These are phyloP conservation scores for Halyomorpha halys DNA, from an alignment of 1,140 invertebrate genomes.

Conservation along the genomic window DNA sequence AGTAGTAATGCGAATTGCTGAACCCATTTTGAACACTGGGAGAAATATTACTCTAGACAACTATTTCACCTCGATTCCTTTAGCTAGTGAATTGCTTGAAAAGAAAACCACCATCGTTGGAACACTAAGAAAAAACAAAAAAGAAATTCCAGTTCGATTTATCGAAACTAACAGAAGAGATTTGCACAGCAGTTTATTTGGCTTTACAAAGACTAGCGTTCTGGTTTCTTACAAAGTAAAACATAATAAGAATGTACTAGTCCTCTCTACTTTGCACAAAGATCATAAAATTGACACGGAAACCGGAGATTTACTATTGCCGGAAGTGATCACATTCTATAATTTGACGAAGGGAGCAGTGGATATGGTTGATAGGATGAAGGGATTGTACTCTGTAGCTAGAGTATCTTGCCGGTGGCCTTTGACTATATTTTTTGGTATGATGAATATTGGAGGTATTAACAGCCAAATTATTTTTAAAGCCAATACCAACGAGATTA, in stretches of 20 bases:
- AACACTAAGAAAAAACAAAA: background rate
- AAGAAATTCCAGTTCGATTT: background rate
- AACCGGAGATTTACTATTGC: background rate
- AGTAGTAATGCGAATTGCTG: background rate
- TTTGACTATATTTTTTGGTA: background rate
- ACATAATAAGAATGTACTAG: background rate
- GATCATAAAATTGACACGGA: background rate
- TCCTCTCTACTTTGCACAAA: background rate
- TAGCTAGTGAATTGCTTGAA: background rate
- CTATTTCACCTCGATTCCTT: background rate
- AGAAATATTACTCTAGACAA: background rate
- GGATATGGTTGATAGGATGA: background rate
- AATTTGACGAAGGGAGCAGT: background rate
- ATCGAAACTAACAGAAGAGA: background rate
- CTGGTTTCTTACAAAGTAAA: background rate
- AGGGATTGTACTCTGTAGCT: background rate
- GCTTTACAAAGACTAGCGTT: background rate
- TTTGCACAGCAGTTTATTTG: background rate
- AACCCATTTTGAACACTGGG: background rate
- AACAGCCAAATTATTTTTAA: background rate
- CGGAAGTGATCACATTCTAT: background rate
- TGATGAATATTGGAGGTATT: background rate
- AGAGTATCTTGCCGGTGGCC: background rate
- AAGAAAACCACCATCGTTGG: background rate
- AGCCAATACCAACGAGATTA: no score